Evolutionary conservation across 1,140 invertebrate species (phyloP).

Genomic region (Harlomillsia oculata): DNA sequence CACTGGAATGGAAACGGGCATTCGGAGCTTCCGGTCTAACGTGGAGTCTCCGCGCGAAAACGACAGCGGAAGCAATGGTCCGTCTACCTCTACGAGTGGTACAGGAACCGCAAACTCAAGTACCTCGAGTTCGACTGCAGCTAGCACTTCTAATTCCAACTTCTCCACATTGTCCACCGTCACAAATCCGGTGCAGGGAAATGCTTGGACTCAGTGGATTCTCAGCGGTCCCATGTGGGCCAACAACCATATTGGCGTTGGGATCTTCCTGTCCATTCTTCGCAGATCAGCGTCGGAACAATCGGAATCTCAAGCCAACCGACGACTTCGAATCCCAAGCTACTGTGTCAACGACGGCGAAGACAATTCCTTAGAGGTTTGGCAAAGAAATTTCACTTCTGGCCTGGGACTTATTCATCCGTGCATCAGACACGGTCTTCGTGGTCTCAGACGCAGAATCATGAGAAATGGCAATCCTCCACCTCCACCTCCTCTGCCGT

Average conservation of each 20-base stretch:
- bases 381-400: conserved; percentile 10
- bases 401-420: conserved; percentile 3
- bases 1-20: conserved; percentile 19
- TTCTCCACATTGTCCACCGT: too few relatives aligned
- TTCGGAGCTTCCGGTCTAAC: conserved; percentile 25
- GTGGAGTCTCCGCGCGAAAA: too few relatives aligned
- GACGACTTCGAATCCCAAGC: background rate
- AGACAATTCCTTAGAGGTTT: background rate
- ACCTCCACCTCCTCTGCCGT: too few relatives aligned
- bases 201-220: too few relatives aligned
- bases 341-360: background rate
- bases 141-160: too few relatives aligned
- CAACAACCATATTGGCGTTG: conserved; percentile 3
- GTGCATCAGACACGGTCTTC: background rate
- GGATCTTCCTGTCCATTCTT: background rate
- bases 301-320: background rate
- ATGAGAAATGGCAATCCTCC: too few relatives aligned
- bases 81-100: too few relatives aligned
- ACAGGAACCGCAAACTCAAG: background rate
- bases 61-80: too few relatives aligned
- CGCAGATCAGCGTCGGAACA: background rate
- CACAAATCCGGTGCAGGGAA: too few relatives aligned
- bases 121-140: background rate
- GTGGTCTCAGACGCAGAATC: background rate
- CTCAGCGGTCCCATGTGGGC: too few relatives aligned